Evolutionary conservation across 2,888 invertebrate species (phyloP).

Genomic region (Phengaris arion): DNA sequence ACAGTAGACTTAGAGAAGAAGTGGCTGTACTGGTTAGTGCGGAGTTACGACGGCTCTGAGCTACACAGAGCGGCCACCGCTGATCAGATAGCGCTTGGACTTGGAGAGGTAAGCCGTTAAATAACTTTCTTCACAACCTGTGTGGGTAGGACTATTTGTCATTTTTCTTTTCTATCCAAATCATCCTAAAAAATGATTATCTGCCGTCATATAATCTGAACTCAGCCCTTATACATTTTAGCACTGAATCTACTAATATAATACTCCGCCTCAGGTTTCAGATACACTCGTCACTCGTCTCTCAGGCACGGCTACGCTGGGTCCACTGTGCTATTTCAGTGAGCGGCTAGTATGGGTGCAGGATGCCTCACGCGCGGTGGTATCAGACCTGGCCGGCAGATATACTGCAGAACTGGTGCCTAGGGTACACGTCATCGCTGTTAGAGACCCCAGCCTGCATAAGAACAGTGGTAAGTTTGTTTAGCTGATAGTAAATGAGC

Average conservation of each 20-base stretch:
- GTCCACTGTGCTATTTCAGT: conserved; percentile 89
- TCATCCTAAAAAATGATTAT: too few relatives aligned
- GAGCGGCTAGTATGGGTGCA: conserved; percentile 91
- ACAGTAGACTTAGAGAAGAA: conserved; percentile 88
- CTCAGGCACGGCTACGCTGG: conserved; percentile 77
- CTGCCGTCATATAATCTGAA: neutral
- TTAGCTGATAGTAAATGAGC: neutral
- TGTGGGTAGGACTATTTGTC: too few relatives aligned
- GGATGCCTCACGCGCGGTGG: conserved; percentile 84
- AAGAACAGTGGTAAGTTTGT: conserved; percentile 75
- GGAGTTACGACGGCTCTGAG: conserved; percentile 87
- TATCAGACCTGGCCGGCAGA: conserved; percentile 86
- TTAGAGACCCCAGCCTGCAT: conserved; percentile 85
- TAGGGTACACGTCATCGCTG: conserved; percentile 84
- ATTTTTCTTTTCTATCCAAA: too few relatives aligned
- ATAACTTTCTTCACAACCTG: too few relatives aligned
- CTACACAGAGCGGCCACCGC: conserved; percentile 85
- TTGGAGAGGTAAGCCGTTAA: conserved; percentile 54
- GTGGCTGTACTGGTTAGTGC: conserved; percentile 90
- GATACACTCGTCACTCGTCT: conserved; percentile 62
- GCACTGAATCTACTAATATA: neutral
- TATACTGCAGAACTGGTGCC: conserved; percentile 85
- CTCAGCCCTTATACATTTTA: neutral
- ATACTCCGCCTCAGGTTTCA: conserved; percentile 53
- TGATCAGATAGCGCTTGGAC: conserved; percentile 70